phyloP scores from a whole-genome alignment of 2,888 invertebrate species.

The Epicampocera succincta region DNA sequence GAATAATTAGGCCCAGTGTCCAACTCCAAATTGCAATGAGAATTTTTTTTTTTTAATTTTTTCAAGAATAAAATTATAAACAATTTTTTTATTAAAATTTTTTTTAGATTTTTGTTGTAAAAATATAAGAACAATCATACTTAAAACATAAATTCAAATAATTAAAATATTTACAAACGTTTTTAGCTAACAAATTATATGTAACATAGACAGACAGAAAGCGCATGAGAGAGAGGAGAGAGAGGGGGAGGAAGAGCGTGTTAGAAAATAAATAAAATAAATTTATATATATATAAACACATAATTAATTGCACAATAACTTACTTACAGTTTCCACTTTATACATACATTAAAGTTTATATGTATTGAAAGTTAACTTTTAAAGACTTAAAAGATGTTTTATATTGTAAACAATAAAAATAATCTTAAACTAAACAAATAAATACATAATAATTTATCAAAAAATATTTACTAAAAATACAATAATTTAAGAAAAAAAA shows the following conservation, averaged over 20 bases:
- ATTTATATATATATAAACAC: constrained; percentile 53
- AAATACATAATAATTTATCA: constrained; percentile 74
- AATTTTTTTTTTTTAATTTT: constrained; percentile 46
- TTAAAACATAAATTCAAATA: constrained; percentile 31
- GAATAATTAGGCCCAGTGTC: too few species aligned
- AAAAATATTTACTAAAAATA: constrained; percentile 59
- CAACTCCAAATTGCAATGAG: not conserved
- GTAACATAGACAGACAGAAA: constrained; percentile 36
- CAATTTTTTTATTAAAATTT: constrained; percentile 58
- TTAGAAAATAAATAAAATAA: not conserved
- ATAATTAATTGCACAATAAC: constrained; percentile 81
- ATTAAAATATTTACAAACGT: constrained; percentile 53
- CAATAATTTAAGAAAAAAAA: constrained; percentile 25
- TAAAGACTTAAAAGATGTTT: constrained; percentile 37
- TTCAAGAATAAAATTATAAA: constrained; percentile 65
- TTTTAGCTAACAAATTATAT: constrained; percentile 3
- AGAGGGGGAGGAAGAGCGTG: not conserved
- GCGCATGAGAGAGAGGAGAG: not conserved
- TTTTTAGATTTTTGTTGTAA: constrained; percentile 33
- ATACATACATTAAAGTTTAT: constrained; percentile 43
- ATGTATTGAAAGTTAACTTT: constrained; percentile 12
- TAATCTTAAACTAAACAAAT: constrained; percentile 69
- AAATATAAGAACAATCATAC: constrained; percentile 54
- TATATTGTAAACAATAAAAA: constrained; percentile 50
- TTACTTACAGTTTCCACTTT: constrained; percentile 60